These are phyloP conservation scores for Mesochorus sp. DNA, from an alignment of 2,888 invertebrate species.

Conservation along the genomic window DNA sequence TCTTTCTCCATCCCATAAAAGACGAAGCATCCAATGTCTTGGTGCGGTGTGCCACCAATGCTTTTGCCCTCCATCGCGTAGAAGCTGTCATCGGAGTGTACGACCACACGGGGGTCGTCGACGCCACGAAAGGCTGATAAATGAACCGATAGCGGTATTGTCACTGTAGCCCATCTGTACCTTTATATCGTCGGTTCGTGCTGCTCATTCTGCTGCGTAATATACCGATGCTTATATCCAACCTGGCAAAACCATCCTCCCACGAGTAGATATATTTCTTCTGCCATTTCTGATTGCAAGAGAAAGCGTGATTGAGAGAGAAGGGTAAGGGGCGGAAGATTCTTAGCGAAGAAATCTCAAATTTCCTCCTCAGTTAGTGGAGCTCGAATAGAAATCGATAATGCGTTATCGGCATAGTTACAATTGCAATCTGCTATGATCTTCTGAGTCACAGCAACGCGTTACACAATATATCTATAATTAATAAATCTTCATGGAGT, in stretches of 20 bases:
- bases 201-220: slow-evolving; percentile 49
- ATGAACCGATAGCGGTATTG: slow-evolving; percentile 81
- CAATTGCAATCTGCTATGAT: slow-evolving; percentile 24
- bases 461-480: slow-evolving; percentile 24
- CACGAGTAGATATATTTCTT: slow-evolving; percentile 52
- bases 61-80: slow-evolving; percentile 58
- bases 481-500: not conserved
- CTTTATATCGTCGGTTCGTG: slow-evolving; percentile 71
- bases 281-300: slow-evolving; percentile 57
- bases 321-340: not conserved
- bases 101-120: slow-evolving; percentile 65
- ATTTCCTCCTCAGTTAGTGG: slow-evolving; percentile 44
- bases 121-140: slow-evolving; percentile 78
- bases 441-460: slow-evolving; percentile 37
- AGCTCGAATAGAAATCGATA: slow-evolving; percentile 29
- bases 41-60: slow-evolving; percentile 56
- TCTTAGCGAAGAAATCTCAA: slow-evolving; percentile 37
- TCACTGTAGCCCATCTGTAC: slow-evolving; percentile 72
- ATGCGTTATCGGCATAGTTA: slow-evolving; percentile 22
- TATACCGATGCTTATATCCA: slow-evolving; percentile 52
- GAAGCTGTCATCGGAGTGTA: slow-evolving; percentile 63
- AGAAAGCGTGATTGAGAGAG: slow-evolving; percentile 21
- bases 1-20: slow-evolving; percentile 51
- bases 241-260: slow-evolving; percentile 28
- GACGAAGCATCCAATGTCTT: slow-evolving; percentile 65